phyloP scores from a whole-genome alignment of 2,888 invertebrate species.

The Drosophila seclusa region DNA sequence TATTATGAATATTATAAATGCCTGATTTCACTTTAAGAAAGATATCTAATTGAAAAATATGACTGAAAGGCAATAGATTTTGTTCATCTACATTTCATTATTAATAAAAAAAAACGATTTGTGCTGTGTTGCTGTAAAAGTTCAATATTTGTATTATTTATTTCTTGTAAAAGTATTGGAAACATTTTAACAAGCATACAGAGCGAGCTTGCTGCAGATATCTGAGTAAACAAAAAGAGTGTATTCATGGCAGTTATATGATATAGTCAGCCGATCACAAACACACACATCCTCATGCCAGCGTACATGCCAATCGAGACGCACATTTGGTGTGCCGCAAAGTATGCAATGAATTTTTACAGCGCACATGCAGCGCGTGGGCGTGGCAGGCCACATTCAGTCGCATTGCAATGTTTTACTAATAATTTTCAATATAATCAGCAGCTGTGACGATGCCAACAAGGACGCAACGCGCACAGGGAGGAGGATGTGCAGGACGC shows the following conservation, averaged over 20 bases:
- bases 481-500: constrained; percentile 14
- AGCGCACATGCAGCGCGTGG: constrained; percentile 63
- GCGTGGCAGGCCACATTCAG: constrained; percentile 21
- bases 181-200: neutral
- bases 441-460: constrained; percentile 68
- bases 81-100: neutral
- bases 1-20: neutral
- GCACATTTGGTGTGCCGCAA: constrained; percentile 69
- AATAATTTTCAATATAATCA: constrained; percentile 80
- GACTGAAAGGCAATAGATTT: neutral
- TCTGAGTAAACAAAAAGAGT: neutral
- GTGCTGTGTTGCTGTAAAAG: neutral
- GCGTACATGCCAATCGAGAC: constrained; percentile 22
- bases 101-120: neutral
- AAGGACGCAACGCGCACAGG: neutral
- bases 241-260: neutral
- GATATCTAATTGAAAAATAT: neutral
- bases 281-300: neutral
- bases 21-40: neutral
- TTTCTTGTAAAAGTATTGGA: neutral
- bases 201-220: neutral
- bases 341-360: constrained; percentile 77
- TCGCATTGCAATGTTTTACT: constrained; percentile 68
- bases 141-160: neutral
- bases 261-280: neutral